A percentile compares a stretch with the other conserved stretches of the same genome.
Evolutionary conservation across 2,797 vertebrate genomes (phyloP).

Genomic region (Chelon labrosus): DNA sequence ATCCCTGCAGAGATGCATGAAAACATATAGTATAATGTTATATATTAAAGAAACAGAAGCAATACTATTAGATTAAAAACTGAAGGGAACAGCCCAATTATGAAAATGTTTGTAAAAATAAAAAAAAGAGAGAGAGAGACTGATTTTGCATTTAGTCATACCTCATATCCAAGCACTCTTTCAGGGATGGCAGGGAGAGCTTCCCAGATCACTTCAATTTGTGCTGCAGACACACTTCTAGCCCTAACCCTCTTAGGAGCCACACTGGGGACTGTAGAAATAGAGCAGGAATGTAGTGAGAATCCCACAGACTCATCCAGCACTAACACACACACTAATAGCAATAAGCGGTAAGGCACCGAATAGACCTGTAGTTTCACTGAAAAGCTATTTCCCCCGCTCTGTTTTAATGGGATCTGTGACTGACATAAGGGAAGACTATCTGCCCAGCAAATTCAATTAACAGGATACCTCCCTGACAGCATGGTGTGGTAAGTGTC

Average conservation of each 20-base stretch:
- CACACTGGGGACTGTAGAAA: slow-evolving; percentile 88
- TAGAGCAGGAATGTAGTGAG: slow-evolving; percentile 61
- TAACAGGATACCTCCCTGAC: slow-evolving; percentile 83
- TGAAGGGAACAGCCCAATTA: slow-evolving; percentile 38
- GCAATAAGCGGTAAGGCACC: slow-evolving; percentile 69
- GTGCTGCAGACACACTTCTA: slow-evolving; percentile 89
- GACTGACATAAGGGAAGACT: slow-evolving; percentile 85
- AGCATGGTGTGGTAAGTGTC: slow-evolving; percentile 79
- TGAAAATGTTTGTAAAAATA: slow-evolving; percentile 19
- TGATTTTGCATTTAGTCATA: slow-evolving; percentile 57
- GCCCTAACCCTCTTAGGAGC: slow-evolving; percentile 87
- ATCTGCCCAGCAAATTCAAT: slow-evolving; percentile 86
- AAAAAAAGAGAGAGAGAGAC: slow-evolving; percentile 7
- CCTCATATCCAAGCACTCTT: slow-evolving; percentile 95
- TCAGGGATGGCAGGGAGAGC: slow-evolving; percentile 87
- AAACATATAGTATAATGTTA: slow-evolving; percentile 7
- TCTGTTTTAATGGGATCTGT: slow-evolving; percentile 83
- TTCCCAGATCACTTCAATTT: slow-evolving; percentile 92
- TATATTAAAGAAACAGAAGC: slow-evolving; percentile 6
- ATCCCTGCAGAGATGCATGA: slow-evolving; percentile 6
- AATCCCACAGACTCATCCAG: slow-evolving; percentile 57
- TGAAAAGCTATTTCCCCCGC: slow-evolving; percentile 75
- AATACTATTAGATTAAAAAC: slow-evolving; percentile 17
- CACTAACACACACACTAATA: slow-evolving; percentile 68
- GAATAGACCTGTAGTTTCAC: slow-evolving; percentile 76